Evolutionary conservation across 2,888 invertebrate genomes (phyloP), one percentile per base, ranked within the genome.

Genomic region (Axea sp.): DNA sequence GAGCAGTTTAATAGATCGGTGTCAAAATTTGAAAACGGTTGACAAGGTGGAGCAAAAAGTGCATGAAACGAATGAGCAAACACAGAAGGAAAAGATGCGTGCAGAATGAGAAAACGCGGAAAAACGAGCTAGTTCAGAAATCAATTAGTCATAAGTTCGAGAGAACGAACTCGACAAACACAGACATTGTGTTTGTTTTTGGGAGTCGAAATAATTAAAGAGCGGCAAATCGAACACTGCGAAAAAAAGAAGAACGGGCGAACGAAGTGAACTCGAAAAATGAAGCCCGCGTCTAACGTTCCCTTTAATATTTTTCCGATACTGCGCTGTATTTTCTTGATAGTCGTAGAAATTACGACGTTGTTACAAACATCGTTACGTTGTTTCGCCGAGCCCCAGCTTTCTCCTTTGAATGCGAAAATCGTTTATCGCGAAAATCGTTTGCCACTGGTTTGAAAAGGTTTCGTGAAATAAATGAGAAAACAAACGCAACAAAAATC

Each of bases 91-190:
- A 43, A 8, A 43, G 28, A 9, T n/a, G 14, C 43, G 12, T 8
- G 43, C 5, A 43, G 28, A 43, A 43, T 43, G 26, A 8, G 28
- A 43, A 47, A 47, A 47, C 30, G 30, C 28, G 5, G 30, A 9
- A 12, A 11, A 30, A 17, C 15, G 45, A 47, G 17, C 12, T 15
- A 30, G 45, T 47, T 30, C 15, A 47, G 45, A 47, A 47, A 47
- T 47, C 45, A 47, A 47, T 47, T 47, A 47, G 31, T 47, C 47
- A 47, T 45, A 30, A 43, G 28, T 43, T 45, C 14, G n/a, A 17
- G 45, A 15, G 43, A 43, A 43, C 28, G n/a, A 43, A 28, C 28
- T 24, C 7, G 4, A 8, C 7, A 43, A 43, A 43, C 43, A 15
- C 11, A 7, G 15, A 26, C 14, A 45, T 15, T 28, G 8, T 45